Evolutionary conservation across 2,113 vertebrate genomes (phyloP).

Genomic region (Thinocorus orbignyianus): DNA sequence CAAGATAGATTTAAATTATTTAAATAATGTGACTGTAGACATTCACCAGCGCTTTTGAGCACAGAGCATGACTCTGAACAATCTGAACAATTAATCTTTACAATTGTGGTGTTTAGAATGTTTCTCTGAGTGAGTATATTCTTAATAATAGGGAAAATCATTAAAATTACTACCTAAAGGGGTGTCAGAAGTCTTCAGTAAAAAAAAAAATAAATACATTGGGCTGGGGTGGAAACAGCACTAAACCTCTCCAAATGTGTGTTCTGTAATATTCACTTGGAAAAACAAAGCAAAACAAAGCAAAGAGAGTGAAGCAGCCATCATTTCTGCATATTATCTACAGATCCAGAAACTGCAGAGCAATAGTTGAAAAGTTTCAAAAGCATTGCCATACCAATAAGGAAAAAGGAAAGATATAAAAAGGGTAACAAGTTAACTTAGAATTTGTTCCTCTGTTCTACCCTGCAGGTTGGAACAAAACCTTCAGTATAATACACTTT

Average conservation of each 20-base stretch:
- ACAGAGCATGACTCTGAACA: background rate
- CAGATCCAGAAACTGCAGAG: background rate
- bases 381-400: background rate
- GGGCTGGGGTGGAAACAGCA: background rate
- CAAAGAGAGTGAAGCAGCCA: background rate
- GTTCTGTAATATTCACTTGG: background rate
- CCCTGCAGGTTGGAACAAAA: background rate
- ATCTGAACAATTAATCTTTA: constrained; percentile 36
- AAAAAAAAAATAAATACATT: background rate
- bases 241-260: background rate
- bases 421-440: background rate
- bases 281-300: background rate
- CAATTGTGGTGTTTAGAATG: background rate
- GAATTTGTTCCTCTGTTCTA: background rate
- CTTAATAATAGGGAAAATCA: constrained; percentile 11
- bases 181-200: background rate
- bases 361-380: background rate
- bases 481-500: background rate
- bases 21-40: background rate
- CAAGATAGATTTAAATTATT: background rate
- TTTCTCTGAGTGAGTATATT: background rate
- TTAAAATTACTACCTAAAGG: background rate
- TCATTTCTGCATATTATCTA: background rate
- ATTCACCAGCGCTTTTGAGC: background rate
- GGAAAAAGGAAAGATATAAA: background rate